Percentiles rank a stretch among this genome's conserved stretches.
Evolutionary conservation across 2,113 vertebrate species (phyloP).

Genomic region (Microtus ochrogaster): DNA sequence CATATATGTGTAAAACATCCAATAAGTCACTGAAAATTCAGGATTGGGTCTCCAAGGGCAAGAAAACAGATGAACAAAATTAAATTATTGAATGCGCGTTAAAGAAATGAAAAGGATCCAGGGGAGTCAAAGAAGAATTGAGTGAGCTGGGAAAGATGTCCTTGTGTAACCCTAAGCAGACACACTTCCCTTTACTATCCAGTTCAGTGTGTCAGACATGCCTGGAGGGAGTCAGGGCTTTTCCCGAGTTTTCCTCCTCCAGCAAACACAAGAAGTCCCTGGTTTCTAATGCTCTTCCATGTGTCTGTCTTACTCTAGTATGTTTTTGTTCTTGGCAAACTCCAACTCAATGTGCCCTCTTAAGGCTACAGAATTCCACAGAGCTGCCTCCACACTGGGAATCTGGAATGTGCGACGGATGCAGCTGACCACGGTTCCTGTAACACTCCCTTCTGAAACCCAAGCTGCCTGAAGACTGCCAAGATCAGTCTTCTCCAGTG

Average conservation of each 20-base stretch:
- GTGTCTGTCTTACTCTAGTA: neutral
- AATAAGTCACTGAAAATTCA: conserved; percentile 24
- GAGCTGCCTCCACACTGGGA: neutral
- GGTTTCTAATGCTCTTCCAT: neutral
- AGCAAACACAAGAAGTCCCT: neutral
- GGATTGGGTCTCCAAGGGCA: neutral
- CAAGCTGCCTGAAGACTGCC: neutral
- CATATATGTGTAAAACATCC: conserved; percentile 16
- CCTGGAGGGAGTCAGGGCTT: neutral
- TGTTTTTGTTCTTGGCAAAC: neutral
- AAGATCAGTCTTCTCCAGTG: neutral
- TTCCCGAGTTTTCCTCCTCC: neutral
- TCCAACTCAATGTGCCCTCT: neutral
- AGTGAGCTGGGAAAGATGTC: conserved; percentile 59
- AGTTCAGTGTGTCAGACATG: neutral
- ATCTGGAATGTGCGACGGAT: neutral
- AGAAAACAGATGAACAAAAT: conserved; percentile 35
- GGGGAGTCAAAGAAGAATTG: neutral
- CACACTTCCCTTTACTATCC: neutral
- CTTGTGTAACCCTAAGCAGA: conserved; percentile 23
- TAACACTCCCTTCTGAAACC: neutral
- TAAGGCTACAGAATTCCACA: neutral
- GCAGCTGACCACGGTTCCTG: neutral
- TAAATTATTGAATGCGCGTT: conserved; percentile 17
- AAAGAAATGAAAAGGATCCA: conserved; percentile 22